Evolutionary conservation across 2,113 vertebrate species (phyloP), one percentile per base, ranked within the genome.

Genomic region (Casuarius casuarius): DNA sequence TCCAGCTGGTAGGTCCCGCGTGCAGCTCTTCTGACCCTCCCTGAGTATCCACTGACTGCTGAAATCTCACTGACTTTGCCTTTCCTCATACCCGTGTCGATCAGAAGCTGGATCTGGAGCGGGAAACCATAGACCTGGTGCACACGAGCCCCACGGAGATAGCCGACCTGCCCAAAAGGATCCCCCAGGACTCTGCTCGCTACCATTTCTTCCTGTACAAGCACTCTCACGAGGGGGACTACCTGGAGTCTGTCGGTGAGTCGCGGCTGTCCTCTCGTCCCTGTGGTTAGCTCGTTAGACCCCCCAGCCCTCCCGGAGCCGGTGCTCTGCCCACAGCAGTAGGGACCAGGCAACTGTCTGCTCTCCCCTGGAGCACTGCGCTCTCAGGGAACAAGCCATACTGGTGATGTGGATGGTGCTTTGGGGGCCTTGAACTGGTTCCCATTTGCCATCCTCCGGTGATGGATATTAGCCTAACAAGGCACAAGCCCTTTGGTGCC

Each of bases 161-260:
- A 11, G 52, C 93, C 2, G 99, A 99, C 77, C 98, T 99, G 89
- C 99, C 99, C 19, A 98, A 98, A 29, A 98, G 99, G 95, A 98
- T 99, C 82, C 99, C 99, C 33, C 98, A 98, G 48, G 99, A 99
- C 84, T 98, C 99, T 0, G 99, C 99, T 62, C 99, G 99, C 95
- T 99, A 99, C 93, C 99, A 99, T 97, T 99, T 99, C 97, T 99
- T 99, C 96, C 95, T 99, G 72, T 99, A 99, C 95, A 99, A 99
- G 95, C 99, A 99, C 87, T 98, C 98, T 5, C 98, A 99, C 0
- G 99, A 99, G 96, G 99, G 99, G 21, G 99, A 99, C 97, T 96
- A 95, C 84, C 97, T 99, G 72, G 99, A 99, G 97, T 99, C 99
- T 46, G 98, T 99, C 6, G 99, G 99, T 99, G 96, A 98, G 99